These are phyloP conservation scores for Mirounga angustirostris DNA, from an alignment of 2,113 vertebrate genomes.

Conservation along the genomic window DNA sequence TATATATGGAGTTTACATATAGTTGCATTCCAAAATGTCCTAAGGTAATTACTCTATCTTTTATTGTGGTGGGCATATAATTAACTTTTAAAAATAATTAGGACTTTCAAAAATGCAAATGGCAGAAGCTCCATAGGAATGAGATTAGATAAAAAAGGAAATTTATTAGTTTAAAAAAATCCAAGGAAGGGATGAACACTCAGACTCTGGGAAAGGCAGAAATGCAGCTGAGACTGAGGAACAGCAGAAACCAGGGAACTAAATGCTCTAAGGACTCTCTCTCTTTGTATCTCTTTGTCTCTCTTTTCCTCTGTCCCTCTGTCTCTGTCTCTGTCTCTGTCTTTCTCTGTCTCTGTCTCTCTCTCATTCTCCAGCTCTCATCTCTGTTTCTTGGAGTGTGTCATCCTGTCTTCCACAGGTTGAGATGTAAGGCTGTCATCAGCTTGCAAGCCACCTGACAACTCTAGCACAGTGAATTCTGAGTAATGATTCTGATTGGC, in stretches of 20 bases:
- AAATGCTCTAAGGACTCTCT: background rate
- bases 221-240: background rate
- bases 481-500: background rate
- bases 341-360: accelerated
- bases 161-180: background rate
- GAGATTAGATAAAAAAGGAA: background rate
- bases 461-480: background rate
- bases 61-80: background rate
- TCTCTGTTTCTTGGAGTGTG: background rate
- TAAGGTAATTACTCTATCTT: background rate
- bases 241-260: background rate
- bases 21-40: background rate
- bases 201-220: background rate
- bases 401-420: background rate
- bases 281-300: background rate
- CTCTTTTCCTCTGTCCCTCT: background rate
- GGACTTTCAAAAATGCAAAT: background rate
- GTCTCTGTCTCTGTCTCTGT: accelerated
- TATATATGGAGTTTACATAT: background rate
- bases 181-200: background rate
- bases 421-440: background rate
- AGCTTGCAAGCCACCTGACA: background rate
- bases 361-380: background rate
- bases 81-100: constrained; percentile 35
- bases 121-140: background rate